A percentile compares a stretch with the other conserved stretches of the same genome.
Conservation (phyloP, 2,888 invertebrate species). For the Pseudococcus longispinus region DNA sequence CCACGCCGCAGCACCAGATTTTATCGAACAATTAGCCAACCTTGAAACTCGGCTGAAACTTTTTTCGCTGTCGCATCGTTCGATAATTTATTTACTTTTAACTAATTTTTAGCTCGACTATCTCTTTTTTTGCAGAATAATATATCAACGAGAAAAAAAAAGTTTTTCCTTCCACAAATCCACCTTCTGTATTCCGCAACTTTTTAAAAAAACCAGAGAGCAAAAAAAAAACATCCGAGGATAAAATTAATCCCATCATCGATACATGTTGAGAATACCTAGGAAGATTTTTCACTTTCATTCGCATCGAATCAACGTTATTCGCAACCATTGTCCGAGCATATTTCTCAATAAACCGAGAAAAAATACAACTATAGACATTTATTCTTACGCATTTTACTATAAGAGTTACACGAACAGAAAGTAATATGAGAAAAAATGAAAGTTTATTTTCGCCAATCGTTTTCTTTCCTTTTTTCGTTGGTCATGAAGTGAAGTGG, state of each 20-base stretch:
- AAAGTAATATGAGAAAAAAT: background rate
- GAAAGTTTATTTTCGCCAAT: background rate
- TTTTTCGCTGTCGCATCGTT: constrained; percentile 3
- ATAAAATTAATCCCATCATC: too few relatives aligned
- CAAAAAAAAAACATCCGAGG: too few relatives aligned
- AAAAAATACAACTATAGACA: background rate
- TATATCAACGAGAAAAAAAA: background rate
- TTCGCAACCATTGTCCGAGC: background rate
- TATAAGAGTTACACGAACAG: background rate
- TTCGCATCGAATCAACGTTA: background rate
- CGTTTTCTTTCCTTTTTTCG: background rate
- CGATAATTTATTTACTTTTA: background rate
- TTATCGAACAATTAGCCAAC: constrained; percentile 4
- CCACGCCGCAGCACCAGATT: background rate
- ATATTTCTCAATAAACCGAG: background rate
- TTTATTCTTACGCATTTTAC: background rate
- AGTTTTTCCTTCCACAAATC: background rate
- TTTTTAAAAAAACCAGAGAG: too few relatives aligned
- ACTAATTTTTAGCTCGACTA: background rate
- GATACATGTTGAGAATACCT: background rate
- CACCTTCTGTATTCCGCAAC: too few relatives aligned
- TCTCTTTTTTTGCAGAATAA: background rate
- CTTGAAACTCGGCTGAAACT: background rate
- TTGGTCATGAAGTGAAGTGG: too few relatives aligned
- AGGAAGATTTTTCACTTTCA: background rate